Percentiles rank a stretch among this genome's conserved stretches.
Evolutionary conservation across 30 jellyfish, hydroid and myxozoan genomes (phyloP).

Genomic region (Chironex yamaguchii): DNA sequence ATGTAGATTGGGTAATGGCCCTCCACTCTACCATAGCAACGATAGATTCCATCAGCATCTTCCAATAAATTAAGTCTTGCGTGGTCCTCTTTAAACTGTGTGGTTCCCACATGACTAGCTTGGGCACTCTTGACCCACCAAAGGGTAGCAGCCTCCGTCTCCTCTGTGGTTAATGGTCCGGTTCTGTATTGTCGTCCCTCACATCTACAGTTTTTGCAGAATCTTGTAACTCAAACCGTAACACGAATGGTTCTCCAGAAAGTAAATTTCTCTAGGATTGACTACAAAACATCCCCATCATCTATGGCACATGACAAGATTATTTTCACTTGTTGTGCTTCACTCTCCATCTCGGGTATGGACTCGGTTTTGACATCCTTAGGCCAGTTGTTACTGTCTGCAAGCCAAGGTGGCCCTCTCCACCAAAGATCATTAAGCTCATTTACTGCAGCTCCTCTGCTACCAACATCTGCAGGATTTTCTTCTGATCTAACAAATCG

Average conservation of each 20-base stretch:
- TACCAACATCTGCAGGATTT: constrained; percentile 61
- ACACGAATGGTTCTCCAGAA: constrained; percentile 35
- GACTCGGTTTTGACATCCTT: neutral
- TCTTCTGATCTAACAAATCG: constrained; percentile 25
- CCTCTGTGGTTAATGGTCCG: constrained; percentile 69
- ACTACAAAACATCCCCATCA: neutral
- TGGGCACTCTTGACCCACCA: constrained; percentile 6
- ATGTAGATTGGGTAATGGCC: constrained; percentile 53
- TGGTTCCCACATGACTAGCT: neutral
- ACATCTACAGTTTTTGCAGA: constrained; percentile 31
- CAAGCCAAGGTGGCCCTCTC: constrained; percentile 26
- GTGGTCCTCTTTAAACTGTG: constrained; percentile 16
- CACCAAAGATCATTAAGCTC: constrained; percentile 11
- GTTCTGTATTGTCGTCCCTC: neutral
- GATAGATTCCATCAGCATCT: constrained; percentile 10
- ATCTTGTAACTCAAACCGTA: constrained; percentile 45
- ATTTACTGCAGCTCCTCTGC: constrained; percentile 13
- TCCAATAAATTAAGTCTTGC: constrained; percentile 22
- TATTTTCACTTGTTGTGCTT: constrained; percentile 7
- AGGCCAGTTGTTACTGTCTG: constrained; percentile 21
- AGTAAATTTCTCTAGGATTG: neutral
- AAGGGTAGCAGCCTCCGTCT: neutral
- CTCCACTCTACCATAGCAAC: constrained; percentile 55
- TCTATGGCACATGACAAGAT: constrained; percentile 7
- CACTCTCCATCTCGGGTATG: constrained; percentile 12